These are phyloP conservation scores for Psittacus erithacus DNA, from an alignment of 2,113 vertebrate genomes.

Conservation along the genomic window DNA sequence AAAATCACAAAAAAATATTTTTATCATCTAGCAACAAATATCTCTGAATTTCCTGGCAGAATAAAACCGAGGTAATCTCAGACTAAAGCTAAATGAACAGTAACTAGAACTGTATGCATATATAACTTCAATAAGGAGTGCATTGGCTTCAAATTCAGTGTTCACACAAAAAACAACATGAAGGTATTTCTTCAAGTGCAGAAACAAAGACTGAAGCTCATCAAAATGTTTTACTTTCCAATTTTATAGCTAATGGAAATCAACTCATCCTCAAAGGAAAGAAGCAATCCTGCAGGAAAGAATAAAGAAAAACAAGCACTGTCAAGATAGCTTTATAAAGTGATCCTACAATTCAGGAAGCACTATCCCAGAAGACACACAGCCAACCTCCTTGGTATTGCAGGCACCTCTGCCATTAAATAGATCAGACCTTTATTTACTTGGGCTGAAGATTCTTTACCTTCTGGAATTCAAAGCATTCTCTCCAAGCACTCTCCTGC, in stretches of 20 bases:
- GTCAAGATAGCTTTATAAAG: neutral
- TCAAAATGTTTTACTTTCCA: neutral
- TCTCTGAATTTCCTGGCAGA: neutral
- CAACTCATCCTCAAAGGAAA: neutral
- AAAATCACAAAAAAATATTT: neutral
- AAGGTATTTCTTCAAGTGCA: neutral
- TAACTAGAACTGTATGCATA: neutral
- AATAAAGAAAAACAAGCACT: neutral
- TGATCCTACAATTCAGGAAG: accelerated
- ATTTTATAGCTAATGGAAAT: neutral
- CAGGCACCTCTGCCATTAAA: neutral
- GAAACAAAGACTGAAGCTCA: neutral
- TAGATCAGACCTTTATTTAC: accelerated
- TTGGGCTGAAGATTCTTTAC: neutral
- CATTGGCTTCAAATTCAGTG: neutral
- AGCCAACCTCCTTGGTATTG: accelerated
- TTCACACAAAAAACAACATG: accelerated
- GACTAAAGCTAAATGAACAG: neutral
- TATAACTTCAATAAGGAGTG: neutral
- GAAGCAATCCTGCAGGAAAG: neutral
- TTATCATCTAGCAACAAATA: neutral
- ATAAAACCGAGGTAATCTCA: neutral
- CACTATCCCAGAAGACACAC: accelerated
- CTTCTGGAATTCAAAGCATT: neutral
- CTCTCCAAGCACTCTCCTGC: neutral